Conservation (phyloP, 92 coral and sea anemone genomes). For the Muricea muricata region DNA sequence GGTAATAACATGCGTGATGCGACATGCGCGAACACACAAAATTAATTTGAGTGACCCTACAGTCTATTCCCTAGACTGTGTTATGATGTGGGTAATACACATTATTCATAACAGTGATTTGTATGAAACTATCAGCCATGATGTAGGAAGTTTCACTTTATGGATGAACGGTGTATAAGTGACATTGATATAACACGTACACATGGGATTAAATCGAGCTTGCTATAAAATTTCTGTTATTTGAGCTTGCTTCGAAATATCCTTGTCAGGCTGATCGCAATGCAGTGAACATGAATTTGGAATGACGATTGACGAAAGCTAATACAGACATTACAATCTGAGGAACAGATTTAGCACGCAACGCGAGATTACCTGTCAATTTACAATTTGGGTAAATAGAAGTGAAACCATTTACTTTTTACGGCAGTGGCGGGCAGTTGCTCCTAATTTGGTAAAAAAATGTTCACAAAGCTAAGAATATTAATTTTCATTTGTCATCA, state of each 20-base stretch:
- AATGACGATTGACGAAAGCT: not conserved
- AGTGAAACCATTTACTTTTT: not conserved
- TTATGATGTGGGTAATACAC: no score
- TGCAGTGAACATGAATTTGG: not conserved
- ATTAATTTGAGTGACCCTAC: no score
- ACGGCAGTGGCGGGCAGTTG: not conserved
- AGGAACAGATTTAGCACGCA: not conserved
- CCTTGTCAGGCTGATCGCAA: not conserved
- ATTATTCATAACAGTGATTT: no score
- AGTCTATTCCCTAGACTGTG: no score
- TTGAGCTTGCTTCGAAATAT: not conserved
- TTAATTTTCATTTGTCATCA: not conserved
- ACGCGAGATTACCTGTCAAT: not conserved
- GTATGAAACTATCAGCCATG: no score
- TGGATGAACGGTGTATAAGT: no score
- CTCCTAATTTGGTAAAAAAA: conserved; percentile 1
- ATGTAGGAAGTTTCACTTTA: no score
- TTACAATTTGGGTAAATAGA: not conserved
- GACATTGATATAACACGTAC: no score
- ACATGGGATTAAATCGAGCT: no score
- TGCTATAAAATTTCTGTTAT: no score
- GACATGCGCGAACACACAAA: no score
- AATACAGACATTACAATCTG: not conserved
- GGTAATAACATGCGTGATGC: no score
- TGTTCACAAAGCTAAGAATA: not conserved